phyloP scores from a whole-genome alignment of 2,888 invertebrate genomes.

The Limenitis camilla region DNA sequence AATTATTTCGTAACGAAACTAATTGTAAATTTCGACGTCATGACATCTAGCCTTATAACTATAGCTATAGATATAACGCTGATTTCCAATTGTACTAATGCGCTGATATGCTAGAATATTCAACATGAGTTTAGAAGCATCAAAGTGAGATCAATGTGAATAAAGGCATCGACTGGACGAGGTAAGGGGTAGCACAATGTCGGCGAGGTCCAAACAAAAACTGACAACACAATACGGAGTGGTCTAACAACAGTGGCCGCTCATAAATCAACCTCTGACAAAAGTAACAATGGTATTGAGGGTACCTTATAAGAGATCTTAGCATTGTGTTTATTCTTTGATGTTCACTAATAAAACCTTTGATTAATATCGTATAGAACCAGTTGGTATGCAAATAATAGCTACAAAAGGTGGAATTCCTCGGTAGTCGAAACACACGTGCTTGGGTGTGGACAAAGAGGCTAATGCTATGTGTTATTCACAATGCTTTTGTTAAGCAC shows the following conservation, averaged over 20 bases:
- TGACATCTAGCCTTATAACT: too few species aligned
- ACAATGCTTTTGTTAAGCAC: slow-evolving; percentile 53
- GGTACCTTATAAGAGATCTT: slow-evolving; percentile 75
- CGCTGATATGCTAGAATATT: slow-evolving; percentile 51
- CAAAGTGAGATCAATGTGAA: slow-evolving; percentile 68
- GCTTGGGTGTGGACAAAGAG: slow-evolving; percentile 55
- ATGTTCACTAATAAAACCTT: slow-evolving; percentile 75
- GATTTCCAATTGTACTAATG: slow-evolving; percentile 27
- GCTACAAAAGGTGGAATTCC: slow-evolving; percentile 53
- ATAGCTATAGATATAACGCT: slow-evolving; percentile 11
- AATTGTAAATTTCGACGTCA: too few species aligned
- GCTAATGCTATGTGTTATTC: slow-evolving; percentile 62
- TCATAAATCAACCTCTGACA: slow-evolving; percentile 74
- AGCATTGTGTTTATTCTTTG: slow-evolving; percentile 72
- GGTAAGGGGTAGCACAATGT: slow-evolving; percentile 69
- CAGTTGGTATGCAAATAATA: slow-evolving; percentile 73
- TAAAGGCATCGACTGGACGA: slow-evolving; percentile 64
- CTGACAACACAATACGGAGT: slow-evolving; percentile 71
- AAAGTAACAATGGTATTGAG: slow-evolving; percentile 74
- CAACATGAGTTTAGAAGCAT: slow-evolving; percentile 59
- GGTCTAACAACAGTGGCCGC: slow-evolving; percentile 72
- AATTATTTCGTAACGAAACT: too few species aligned
- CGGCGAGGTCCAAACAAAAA: slow-evolving; percentile 71
- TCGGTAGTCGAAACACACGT: slow-evolving; percentile 68
- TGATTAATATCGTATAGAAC: slow-evolving; percentile 75